Evolutionary conservation across 2,113 vertebrate genomes (phyloP).

Genomic region (Lampris incognitus): DNA sequence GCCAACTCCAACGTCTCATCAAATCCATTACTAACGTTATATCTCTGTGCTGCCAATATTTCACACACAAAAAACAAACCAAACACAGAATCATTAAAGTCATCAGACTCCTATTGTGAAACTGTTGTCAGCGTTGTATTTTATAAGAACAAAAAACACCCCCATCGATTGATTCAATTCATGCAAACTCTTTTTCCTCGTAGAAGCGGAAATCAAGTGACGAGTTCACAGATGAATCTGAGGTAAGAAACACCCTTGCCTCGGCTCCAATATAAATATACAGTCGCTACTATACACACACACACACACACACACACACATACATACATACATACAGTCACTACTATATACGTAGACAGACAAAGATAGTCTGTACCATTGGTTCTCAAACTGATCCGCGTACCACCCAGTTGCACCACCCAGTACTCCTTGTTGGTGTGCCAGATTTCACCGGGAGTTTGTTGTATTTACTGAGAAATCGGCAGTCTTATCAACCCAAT

Average conservation of each 20-base stretch:
- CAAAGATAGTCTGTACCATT: not conserved
- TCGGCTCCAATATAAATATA: not conserved
- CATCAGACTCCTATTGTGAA: not conserved
- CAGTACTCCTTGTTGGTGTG: too few relatives aligned
- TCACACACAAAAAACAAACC: too few relatives aligned
- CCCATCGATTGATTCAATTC: slow-evolving; percentile 2
- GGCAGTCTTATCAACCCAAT: too few relatives aligned
- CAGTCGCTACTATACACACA: too few relatives aligned
- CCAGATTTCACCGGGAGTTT: too few relatives aligned
- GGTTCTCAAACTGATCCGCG: too few relatives aligned
- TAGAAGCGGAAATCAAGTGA: slow-evolving; percentile 87
- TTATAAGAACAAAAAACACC: not conserved
- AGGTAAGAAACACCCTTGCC: slow-evolving; percentile 83
- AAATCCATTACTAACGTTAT: too few relatives aligned
- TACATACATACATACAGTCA: not conserved
- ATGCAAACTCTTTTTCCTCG: slow-evolving; percentile 60
- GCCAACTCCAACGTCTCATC: too few relatives aligned
- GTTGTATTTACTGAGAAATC: too few relatives aligned
- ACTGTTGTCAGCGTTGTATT: not conserved
- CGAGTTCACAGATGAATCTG: slow-evolving; percentile 95
- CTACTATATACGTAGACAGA: not conserved
- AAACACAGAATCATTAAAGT: not conserved
- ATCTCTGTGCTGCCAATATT: too few relatives aligned
- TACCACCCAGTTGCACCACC: too few relatives aligned
- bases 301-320: not conserved